Evolutionary conservation across 2,797 vertebrate species (phyloP).

Genomic region (Eulemur coronatus): DNA sequence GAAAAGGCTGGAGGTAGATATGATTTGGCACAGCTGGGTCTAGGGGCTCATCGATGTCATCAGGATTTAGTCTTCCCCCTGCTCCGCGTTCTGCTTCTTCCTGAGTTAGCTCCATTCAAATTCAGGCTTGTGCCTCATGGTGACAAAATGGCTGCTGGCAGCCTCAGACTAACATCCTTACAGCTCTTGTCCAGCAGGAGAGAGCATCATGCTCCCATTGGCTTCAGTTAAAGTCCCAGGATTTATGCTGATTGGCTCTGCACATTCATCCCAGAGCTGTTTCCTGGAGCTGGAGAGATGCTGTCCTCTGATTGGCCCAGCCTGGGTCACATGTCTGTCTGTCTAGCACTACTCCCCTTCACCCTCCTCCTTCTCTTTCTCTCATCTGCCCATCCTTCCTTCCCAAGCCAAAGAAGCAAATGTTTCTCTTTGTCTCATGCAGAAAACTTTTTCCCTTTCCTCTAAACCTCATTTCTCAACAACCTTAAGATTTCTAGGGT

Average conservation of each 20-base stretch:
- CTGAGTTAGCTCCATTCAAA: background rate
- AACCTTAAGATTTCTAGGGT: background rate
- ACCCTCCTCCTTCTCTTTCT: too few relatives aligned
- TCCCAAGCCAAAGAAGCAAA: background rate
- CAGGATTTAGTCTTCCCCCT: background rate
- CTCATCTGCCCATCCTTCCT: background rate
- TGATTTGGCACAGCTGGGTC: background rate
- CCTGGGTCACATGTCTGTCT: background rate
- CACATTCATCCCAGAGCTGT: background rate
- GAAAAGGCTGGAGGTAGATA: background rate
- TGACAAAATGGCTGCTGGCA: background rate
- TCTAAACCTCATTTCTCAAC: background rate
- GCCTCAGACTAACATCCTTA: background rate
- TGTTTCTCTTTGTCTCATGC: background rate
- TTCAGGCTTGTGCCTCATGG: background rate
- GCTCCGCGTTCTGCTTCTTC: background rate
- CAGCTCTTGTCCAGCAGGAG: background rate
- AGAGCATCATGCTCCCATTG: background rate
- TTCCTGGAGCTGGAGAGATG: background rate
- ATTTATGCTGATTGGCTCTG: background rate
- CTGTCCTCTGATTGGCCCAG: background rate
- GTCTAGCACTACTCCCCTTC: too few relatives aligned
- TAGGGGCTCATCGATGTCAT: background rate
- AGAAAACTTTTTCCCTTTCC: background rate
- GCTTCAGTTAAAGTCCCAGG: background rate